These are phyloP conservation scores for Nysson spinosus DNA, from an alignment of 2,888 invertebrate genomes.

Conservation along the genomic window DNA sequence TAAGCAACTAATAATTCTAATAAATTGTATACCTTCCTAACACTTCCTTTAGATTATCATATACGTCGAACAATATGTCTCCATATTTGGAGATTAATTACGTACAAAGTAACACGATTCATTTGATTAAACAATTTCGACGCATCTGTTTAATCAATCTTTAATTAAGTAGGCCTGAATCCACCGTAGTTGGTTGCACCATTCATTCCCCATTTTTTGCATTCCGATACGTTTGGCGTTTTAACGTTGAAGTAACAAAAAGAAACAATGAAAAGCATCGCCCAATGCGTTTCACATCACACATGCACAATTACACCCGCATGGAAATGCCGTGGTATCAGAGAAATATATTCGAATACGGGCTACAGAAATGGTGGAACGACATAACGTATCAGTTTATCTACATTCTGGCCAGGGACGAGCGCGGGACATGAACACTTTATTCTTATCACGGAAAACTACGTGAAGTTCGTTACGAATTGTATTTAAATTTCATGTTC, in stretches of 20 bases:
- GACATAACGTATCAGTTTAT: conserved; percentile 24
- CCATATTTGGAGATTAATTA: too few relatives aligned
- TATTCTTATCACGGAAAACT: too few relatives aligned
- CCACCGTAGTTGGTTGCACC: too few relatives aligned
- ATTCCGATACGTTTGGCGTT: background rate
- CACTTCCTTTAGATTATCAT: too few relatives aligned
- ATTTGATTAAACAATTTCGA: too few relatives aligned
- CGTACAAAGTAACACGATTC: too few relatives aligned
- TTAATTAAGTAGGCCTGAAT: too few relatives aligned
- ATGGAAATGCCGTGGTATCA: conserved; percentile 27
- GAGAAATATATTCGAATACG: conserved; percentile 39
- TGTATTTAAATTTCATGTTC: conserved; percentile 24
- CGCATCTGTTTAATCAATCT: too few relatives aligned
- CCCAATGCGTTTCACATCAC: conserved; percentile 5
- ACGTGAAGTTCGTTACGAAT: background rate
- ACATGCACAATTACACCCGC: conserved; percentile 23
- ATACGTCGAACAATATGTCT: too few relatives aligned
- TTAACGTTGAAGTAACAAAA: background rate
- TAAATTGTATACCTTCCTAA: too few relatives aligned
- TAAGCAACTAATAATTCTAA: too few relatives aligned
- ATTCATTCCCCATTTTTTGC: background rate
- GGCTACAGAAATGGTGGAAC: conserved; percentile 23
- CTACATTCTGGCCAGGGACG: conserved; percentile 22
- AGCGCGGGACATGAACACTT: too few relatives aligned
- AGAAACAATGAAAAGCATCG: conserved; percentile 13